Evolutionary conservation across 2,888 invertebrate genomes (phyloP).

Genomic region (Elaeidobius kamerunicus): DNA sequence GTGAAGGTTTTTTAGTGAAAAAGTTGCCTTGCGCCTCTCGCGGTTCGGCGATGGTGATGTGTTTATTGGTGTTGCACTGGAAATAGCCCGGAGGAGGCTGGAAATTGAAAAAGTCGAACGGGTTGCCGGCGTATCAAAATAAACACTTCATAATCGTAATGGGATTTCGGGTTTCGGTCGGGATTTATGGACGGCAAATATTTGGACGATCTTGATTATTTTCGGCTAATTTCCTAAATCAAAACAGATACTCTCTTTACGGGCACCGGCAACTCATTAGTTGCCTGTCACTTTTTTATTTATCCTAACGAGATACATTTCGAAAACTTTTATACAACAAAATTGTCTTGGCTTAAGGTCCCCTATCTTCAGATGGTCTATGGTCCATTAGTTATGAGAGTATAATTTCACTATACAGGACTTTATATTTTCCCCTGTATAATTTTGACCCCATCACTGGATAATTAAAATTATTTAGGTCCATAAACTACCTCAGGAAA

Average conservation of each 20-base stretch:
- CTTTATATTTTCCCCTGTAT: too few species aligned
- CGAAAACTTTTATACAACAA: too few species aligned
- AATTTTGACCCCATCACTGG: too few species aligned
- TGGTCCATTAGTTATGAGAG: too few species aligned
- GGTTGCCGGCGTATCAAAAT: conserved; percentile 41
- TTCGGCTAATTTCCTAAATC: conserved; percentile 20
- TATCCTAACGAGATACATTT: too few species aligned
- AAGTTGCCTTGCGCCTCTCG: conserved; percentile 40
- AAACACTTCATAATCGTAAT: conserved; percentile 42
- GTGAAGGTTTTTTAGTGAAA: conserved; percentile 45
- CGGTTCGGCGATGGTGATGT: too few species aligned
- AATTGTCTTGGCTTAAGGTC: too few species aligned
- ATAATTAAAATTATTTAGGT: too few species aligned
- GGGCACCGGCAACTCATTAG: conserved; percentile 12
- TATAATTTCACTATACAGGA: too few species aligned
- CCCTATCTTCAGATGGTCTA: too few species aligned
- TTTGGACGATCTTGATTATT: conserved; percentile 30
- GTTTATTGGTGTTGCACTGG: conserved; percentile 43
- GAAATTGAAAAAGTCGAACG: conserved; percentile 40
- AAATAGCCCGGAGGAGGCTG: conserved; percentile 33
- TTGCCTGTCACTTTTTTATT: conserved; percentile 11
- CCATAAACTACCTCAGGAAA: too few species aligned
- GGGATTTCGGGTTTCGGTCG: conserved; percentile 28
- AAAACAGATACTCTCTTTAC: conserved; percentile 15
- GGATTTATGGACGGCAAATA: conserved; percentile 30